Evolutionary conservation across 1,140 invertebrate genomes (phyloP).

Genomic region (Orchestia grillus): DNA sequence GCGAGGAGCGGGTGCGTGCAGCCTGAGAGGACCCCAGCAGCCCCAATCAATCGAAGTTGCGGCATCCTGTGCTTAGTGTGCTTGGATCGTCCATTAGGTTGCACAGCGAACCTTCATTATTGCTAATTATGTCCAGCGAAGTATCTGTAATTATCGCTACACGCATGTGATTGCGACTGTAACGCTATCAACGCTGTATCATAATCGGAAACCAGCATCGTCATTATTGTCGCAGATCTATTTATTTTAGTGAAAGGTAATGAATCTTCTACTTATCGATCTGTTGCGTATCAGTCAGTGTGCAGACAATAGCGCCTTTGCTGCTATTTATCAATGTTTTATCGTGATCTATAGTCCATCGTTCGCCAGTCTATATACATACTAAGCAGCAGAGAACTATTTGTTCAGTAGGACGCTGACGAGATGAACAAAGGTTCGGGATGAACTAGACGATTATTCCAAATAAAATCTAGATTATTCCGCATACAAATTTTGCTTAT

Average conservation of each 20-base stretch:
- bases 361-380: neutral
- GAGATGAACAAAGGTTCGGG: neutral
- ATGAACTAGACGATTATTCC: too few species aligned
- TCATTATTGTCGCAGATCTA: neutral
- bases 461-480: too few species aligned
- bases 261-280: constrained; percentile 32
- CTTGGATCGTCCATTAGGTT: constrained; percentile 4
- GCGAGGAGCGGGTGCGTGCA: neutral
- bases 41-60: constrained; percentile 10
- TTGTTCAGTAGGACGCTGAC: neutral
- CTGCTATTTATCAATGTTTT: neutral
- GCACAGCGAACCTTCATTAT: constrained; percentile 28
- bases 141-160: constrained; percentile 45
- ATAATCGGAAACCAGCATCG: neutral
- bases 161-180: constrained; percentile 11
- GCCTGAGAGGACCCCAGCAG: neutral
- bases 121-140: constrained; percentile 36
- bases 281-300: neutral
- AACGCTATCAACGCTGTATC: neutral
- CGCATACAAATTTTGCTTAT: neutral
- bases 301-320: constrained; percentile 5
- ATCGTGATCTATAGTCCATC: neutral
- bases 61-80: constrained; percentile 37
- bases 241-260: neutral
- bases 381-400: neutral